Base-by-base conservation (phyloP, 2,888 invertebrate species). In the Nomada ferruginata region DNA sequence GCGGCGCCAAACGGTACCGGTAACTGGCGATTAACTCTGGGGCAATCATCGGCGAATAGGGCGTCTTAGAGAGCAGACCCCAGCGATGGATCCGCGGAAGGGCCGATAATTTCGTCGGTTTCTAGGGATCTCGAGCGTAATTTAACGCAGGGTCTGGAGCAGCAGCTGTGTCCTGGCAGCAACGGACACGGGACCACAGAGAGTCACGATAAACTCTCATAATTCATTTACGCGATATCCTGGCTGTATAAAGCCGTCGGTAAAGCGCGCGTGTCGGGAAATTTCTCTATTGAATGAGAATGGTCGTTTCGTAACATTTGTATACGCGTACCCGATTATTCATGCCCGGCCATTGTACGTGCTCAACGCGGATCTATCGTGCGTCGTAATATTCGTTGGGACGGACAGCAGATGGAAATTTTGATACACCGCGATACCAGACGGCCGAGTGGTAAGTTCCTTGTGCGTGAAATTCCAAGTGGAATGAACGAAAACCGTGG, bases 121-220 rank as follows among this genome's bases (percentile, higher is more conserved):
- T 79, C 66, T 57, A 73, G 76, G 80, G 79, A 81, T 76, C 76
- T 50, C 60, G 68, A 73, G 79, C 83, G 86, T 88, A 90, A 90
- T 89, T 89, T 84, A 87, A 86, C 84, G 79, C 59, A 82, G 85
- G 81, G 76, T 81, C 88, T 88, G 13, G 44, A n/a, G 20, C n/a
- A 89, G 85, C 86, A 89, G 89, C 87, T 85, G 87, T 75, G 81
- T 75, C 85, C 66, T 83, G 85, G 83, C 85, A 76, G 79, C 85
- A 80, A 70, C 85, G 83, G 77, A 76, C 79, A 75, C 85, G 83
- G 83, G 83, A 78, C 83, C 89, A 83, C 85, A 85, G 85, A 88
- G 88, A 88, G 88, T 89, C 87, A 88, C 88, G 87, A 90, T 90
- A 90, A 90, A 91, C 89, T 91, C 88, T 86, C 90, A 85, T 90